phyloP scores from a whole-genome alignment of 2,888 invertebrate genomes.

The Plebejus melissa region DNA sequence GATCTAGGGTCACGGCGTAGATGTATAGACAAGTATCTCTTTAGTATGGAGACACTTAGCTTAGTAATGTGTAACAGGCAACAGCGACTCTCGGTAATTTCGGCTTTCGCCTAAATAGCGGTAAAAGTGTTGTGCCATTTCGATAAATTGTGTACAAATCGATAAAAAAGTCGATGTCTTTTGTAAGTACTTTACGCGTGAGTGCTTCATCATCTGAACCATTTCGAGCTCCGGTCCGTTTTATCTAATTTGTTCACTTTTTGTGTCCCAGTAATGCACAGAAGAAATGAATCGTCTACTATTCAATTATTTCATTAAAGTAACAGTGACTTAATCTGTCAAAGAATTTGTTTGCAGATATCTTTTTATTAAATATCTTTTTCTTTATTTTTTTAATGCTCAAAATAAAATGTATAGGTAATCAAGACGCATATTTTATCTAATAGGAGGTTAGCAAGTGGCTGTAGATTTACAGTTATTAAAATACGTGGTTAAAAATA shows the following conservation, averaged over 20 bases:
- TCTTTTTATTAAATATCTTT: neutral
- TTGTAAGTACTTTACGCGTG: slow-evolving; percentile 64
- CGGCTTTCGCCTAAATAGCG: slow-evolving; percentile 47
- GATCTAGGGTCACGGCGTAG: too few species aligned
- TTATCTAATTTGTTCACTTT: slow-evolving; percentile 22
- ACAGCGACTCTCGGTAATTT: slow-evolving; percentile 19
- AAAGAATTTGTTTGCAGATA: neutral
- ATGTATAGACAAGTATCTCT: too few species aligned
- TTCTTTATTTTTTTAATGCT: neutral
- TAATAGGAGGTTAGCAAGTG: too few species aligned
- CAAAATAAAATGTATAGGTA: neutral
- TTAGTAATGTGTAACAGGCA: slow-evolving; percentile 18
- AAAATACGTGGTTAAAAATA: too few species aligned
- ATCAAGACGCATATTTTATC: too few species aligned
- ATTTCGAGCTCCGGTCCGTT: slow-evolving; percentile 19
- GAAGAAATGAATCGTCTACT: slow-evolving; percentile 10
- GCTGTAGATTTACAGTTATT: too few species aligned
- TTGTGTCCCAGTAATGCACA: slow-evolving; percentile 21
- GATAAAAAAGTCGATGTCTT: slow-evolving; percentile 58
- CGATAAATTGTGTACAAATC: slow-evolving; percentile 59
- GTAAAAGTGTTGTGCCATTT: slow-evolving; percentile 60
- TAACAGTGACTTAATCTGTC: neutral
- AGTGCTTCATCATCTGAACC: slow-evolving; percentile 65
- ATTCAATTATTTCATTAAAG: neutral
- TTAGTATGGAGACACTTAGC: neutral